Evolutionary conservation across 2,888 invertebrate genomes (phyloP).

Genomic region (Nomada flava): DNA sequence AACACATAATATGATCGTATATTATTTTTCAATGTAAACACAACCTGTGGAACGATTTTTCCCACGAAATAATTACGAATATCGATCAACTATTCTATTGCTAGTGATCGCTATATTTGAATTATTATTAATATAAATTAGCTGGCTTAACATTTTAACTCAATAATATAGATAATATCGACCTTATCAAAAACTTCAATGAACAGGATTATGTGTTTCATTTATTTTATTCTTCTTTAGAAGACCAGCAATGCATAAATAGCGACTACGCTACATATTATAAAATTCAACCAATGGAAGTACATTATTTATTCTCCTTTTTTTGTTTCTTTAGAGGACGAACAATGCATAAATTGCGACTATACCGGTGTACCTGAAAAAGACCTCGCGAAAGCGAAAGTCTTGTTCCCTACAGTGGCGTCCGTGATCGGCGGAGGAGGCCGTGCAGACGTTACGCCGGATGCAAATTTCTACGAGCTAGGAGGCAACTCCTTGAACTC

Average conservation of each 20-base stretch:
- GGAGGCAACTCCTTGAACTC: conserved; percentile 96
- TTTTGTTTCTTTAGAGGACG: conserved; percentile 83
- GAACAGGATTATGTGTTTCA: too few species aligned
- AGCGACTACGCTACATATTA: too few species aligned
- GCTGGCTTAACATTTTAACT: too few species aligned
- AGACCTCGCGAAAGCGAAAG: conserved; percentile 87
- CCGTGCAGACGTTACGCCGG: conserved; percentile 87
- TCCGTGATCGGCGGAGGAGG: conserved; percentile 89
- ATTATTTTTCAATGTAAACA: not conserved
- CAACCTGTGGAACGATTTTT: not conserved
- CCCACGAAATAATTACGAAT: too few species aligned
- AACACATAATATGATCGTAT: not conserved
- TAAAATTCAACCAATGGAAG: too few species aligned
- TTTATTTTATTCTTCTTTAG: not conserved
- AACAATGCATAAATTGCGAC: conserved; percentile 88
- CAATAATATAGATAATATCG: too few species aligned
- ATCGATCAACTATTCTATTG: too few species aligned
- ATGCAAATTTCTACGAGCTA: conserved; percentile 92
- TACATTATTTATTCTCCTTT: not conserved
- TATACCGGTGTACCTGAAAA: conserved; percentile 87
- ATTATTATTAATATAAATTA: too few species aligned
- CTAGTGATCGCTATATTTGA: too few species aligned
- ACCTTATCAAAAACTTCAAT: too few species aligned
- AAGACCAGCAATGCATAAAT: not conserved
- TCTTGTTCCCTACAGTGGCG: conserved; percentile 91